Conservation (phyloP, 2,113 vertebrate species). For the Sander lucioperca region DNA sequence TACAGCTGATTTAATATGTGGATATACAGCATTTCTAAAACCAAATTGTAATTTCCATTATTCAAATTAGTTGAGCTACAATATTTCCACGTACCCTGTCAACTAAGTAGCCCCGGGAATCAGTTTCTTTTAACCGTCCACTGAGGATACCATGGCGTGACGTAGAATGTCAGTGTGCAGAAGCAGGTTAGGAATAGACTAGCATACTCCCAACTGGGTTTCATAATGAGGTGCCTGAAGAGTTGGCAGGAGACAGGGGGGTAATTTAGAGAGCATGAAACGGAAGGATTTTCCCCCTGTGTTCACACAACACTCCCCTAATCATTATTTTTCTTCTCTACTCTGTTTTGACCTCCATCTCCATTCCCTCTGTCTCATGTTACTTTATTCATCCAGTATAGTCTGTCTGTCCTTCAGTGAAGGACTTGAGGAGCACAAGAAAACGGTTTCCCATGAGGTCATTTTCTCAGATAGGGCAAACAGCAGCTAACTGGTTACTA, state of each 20-base stretch:
- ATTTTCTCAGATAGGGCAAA: slow-evolving; percentile 15
- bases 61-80: not conserved
- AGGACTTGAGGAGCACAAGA: slow-evolving; percentile 33
- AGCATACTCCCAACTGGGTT: slow-evolving; percentile 51
- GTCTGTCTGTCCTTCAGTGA: slow-evolving; percentile 10
- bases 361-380: slow-evolving; percentile 27
- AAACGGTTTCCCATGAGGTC: slow-evolving; percentile 50
- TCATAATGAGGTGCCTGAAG: slow-evolving; percentile 74
- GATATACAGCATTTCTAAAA: not conserved
- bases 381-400: slow-evolving; percentile 45
- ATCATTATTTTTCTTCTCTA: slow-evolving; percentile 44
- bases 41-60: not conserved
- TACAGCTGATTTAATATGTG: not conserved
- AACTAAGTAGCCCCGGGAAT: not conserved
- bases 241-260: slow-evolving; percentile 62
- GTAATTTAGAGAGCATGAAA: slow-evolving; percentile 64
- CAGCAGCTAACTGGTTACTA: not conserved
- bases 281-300: slow-evolving; percentile 57
- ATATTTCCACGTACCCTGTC: not conserved
- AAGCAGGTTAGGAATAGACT: slow-evolving; percentile 40
- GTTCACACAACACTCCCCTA: slow-evolving; percentile 36
- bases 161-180: slow-evolving; percentile 32
- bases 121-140: slow-evolving; percentile 9
- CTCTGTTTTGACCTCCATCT: slow-evolving; percentile 27
- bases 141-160: slow-evolving; percentile 21